A percentile compares a stretch with the other conserved stretches of the same genome.
These are phyloP conservation scores for Bombylius major DNA, from an alignment of 2,888 invertebrate species.

Conservation along the genomic window DNA sequence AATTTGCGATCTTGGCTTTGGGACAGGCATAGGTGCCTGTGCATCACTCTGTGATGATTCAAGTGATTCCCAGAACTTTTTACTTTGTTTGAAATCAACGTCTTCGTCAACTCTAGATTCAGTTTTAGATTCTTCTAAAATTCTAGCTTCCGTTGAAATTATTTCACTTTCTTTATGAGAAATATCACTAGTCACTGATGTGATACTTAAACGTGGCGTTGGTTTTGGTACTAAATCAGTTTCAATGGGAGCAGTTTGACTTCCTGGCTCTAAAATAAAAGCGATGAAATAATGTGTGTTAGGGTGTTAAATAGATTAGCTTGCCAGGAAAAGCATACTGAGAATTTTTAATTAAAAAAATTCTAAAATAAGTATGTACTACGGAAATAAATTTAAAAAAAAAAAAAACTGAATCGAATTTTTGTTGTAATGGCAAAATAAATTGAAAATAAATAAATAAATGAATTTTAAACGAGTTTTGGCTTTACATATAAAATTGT, in stretches of 20 bases:
- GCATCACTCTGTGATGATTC: conserved; percentile 8
- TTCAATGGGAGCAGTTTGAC: conserved; percentile 21
- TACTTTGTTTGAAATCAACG: conserved; percentile 14
- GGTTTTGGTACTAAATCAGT: conserved; percentile 37
- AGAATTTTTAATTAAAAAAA: conserved; percentile 1
- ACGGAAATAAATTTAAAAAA: too few relatives aligned
- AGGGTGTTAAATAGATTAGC: conserved; percentile 12
- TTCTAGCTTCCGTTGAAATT: background rate
- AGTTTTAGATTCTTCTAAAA: background rate
- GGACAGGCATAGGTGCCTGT: conserved; percentile 22
- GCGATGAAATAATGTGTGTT: conserved; percentile 24
- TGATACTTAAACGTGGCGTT: conserved; percentile 37
- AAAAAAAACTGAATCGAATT: too few relatives aligned
- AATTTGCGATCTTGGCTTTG: conserved; percentile 31
- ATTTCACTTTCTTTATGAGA: conserved; percentile 1
- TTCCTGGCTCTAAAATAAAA: conserved; percentile 37
- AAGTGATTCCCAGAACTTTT: conserved; percentile 15
- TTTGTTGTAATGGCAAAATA: too few relatives aligned
- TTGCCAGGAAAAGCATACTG: conserved; percentile 9
- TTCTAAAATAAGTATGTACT: too few relatives aligned
- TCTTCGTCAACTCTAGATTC: conserved; percentile 2
- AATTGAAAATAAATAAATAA: too few relatives aligned
- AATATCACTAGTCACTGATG: conserved; percentile 19
- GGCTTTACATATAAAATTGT: too few relatives aligned
- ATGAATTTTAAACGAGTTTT: too few relatives aligned